Conservation (phyloP, 2,888 invertebrate genomes). For the Carabus problematicus region DNA sequence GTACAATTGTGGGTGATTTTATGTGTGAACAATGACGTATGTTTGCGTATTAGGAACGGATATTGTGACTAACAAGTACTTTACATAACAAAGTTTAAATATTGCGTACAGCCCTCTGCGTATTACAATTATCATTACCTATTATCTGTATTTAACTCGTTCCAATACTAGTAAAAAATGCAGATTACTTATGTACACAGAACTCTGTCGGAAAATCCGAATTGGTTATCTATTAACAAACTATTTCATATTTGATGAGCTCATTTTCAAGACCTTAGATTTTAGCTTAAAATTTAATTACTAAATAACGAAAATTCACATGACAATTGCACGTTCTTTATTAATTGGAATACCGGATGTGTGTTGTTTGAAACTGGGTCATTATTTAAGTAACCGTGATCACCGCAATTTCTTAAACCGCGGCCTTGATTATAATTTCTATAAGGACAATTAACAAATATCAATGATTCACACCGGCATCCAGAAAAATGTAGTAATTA, state of each 20-base stretch:
- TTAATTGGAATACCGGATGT: not conserved
- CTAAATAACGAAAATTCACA: not conserved
- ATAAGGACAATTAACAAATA: too few relatives aligned
- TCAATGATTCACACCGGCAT: too few relatives aligned
- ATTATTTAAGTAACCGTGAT: too few relatives aligned
- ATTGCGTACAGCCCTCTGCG: conserved; percentile 30
- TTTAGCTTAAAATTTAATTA: not conserved
- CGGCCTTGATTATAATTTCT: too few relatives aligned
- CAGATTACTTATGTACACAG: conserved; percentile 32
- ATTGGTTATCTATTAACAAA: not conserved
- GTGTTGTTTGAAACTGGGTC: too few relatives aligned
- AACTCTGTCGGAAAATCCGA: not conserved
- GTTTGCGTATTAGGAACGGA: conserved; percentile 28
- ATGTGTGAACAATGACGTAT: conserved; percentile 34
- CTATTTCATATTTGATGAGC: not conserved
- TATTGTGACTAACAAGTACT: conserved; percentile 26
- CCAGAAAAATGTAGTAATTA: too few relatives aligned
- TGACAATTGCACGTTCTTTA: not conserved
- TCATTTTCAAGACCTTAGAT: too few relatives aligned
- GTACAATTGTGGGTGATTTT: conserved; percentile 10
- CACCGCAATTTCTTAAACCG: too few relatives aligned
- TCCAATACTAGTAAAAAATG: conserved; percentile 4
- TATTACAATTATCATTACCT: not conserved
- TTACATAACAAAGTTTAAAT: conserved; percentile 28
- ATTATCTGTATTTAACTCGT: not conserved